Conservation (phyloP, 1,140 invertebrate genomes). For the Drosophila prosaltans region DNA sequence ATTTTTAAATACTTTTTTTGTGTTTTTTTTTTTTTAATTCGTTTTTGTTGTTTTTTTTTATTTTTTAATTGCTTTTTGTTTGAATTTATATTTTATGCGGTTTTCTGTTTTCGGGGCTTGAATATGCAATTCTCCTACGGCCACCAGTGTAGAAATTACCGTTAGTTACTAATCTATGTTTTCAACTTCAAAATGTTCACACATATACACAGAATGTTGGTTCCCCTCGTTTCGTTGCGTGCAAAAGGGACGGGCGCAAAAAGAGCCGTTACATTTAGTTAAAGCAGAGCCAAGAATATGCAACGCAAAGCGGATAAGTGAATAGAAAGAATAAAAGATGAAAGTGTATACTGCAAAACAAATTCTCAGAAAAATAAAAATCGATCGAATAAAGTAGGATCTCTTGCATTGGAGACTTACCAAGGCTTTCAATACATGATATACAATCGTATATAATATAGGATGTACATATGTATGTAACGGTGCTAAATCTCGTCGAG, state of each 20-base stretch:
- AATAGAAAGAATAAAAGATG: not conserved
- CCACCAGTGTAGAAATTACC: slow-evolving; percentile 61
- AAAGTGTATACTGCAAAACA: not conserved
- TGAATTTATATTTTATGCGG: not conserved
- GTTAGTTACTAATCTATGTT: slow-evolving; percentile 22
- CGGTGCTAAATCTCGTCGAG: slow-evolving; percentile 65
- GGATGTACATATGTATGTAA: slow-evolving; percentile 27
- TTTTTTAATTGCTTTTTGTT: slow-evolving; percentile 28
- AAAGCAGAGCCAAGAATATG: slow-evolving; percentile 24
- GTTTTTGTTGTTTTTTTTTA: slow-evolving; percentile 17
- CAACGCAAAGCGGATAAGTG: slow-evolving; percentile 9
- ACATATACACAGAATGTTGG: slow-evolving; percentile 26
- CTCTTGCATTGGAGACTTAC: slow-evolving; percentile 6
- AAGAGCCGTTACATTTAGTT: slow-evolving; percentile 24
- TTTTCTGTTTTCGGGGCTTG: slow-evolving; percentile 1
- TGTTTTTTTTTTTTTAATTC: slow-evolving; percentile 20
- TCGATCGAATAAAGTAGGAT: not conserved
- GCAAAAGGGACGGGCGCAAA: slow-evolving; percentile 1
- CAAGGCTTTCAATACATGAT: not conserved
- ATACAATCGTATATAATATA: not conserved
- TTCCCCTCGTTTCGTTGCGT: slow-evolving; percentile 47
- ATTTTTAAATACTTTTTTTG: slow-evolving; percentile 41
- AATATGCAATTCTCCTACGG: slow-evolving; percentile 23
- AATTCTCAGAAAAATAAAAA: not conserved
- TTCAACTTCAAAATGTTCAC: slow-evolving; percentile 22